These are phyloP conservation scores for Microcebus jonahi DNA, from an alignment of 2,113 vertebrate genomes.

Conservation along the genomic window DNA sequence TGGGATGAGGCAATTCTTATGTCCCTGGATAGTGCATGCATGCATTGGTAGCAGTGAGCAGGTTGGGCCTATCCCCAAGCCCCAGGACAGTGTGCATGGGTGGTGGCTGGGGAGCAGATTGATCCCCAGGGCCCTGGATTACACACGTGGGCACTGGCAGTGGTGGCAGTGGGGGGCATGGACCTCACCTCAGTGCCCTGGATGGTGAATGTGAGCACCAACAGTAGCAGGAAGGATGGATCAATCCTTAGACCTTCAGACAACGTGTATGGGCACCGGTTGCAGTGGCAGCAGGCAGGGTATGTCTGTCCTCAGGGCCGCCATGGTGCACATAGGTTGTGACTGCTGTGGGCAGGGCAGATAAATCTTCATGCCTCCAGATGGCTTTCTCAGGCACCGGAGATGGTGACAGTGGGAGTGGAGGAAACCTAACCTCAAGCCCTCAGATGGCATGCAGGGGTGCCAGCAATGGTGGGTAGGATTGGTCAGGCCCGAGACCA, in stretches of 20 bases:
- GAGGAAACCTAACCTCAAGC: no score
- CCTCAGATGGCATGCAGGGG: background rate
- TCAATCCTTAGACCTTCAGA: background rate
- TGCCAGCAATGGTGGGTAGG: background rate
- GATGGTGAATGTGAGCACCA: background rate
- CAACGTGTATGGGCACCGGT: background rate
- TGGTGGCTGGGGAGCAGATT: background rate
- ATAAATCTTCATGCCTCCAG: background rate
- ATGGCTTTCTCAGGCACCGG: background rate
- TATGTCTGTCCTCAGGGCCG: background rate
- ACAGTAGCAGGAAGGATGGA: background rate
- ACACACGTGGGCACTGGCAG: background rate
- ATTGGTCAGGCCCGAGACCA: background rate
- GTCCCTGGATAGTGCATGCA: background rate
- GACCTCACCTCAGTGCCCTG: background rate
- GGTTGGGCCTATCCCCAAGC: background rate
- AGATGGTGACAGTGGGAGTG: no score
- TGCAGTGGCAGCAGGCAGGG: background rate
- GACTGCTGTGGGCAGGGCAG: background rate
- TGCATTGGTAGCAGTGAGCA: background rate
- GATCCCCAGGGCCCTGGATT: background rate
- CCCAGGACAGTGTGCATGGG: background rate
- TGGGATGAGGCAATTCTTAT: background rate
- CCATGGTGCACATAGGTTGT: background rate
- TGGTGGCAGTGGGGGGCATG: background rate